Percentiles rank a stretch among this genome's conserved stretches.
Evolutionary conservation across 2,113 vertebrate genomes (phyloP).

Genomic region (Parus major): DNA sequence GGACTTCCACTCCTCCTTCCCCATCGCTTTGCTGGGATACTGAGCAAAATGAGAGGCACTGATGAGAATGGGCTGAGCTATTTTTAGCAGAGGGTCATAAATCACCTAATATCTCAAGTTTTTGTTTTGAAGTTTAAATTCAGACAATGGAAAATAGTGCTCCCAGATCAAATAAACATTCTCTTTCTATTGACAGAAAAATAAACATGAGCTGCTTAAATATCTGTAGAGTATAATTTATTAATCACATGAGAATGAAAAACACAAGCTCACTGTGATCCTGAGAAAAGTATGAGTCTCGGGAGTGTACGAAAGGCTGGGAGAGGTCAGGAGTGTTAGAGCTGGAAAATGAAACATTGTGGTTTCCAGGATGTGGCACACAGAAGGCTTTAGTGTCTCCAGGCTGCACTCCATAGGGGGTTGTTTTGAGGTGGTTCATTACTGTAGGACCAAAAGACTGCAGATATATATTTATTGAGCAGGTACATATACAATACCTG

Average conservation of each 20-base stretch:
- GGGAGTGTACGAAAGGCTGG: background rate
- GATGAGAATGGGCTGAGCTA: background rate
- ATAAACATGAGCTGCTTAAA: constrained; percentile 29
- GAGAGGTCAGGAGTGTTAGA: constrained; percentile 28
- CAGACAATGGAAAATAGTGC: constrained; percentile 55
- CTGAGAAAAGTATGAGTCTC: background rate
- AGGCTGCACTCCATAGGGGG: background rate
- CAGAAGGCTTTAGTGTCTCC: background rate
- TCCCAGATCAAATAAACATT: constrained; percentile 48
- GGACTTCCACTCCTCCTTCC: background rate
- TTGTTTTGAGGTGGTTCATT: background rate
- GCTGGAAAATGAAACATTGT: background rate
- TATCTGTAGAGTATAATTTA: constrained; percentile 49
- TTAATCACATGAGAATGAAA: constrained; percentile 50
- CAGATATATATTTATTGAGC: background rate
- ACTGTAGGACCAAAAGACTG: background rate
- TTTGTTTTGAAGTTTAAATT: constrained; percentile 33
- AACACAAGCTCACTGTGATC: background rate
- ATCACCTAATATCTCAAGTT: background rate
- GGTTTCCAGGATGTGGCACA: background rate
- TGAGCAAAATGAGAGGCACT: background rate
- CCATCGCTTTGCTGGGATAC: background rate
- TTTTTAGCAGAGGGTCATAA: constrained; percentile 15
- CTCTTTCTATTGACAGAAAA: constrained; percentile 45
- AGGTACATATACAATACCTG: background rate